Conservation (phyloP, 2,113 vertebrate genomes). For the Raja brachyura region DNA sequence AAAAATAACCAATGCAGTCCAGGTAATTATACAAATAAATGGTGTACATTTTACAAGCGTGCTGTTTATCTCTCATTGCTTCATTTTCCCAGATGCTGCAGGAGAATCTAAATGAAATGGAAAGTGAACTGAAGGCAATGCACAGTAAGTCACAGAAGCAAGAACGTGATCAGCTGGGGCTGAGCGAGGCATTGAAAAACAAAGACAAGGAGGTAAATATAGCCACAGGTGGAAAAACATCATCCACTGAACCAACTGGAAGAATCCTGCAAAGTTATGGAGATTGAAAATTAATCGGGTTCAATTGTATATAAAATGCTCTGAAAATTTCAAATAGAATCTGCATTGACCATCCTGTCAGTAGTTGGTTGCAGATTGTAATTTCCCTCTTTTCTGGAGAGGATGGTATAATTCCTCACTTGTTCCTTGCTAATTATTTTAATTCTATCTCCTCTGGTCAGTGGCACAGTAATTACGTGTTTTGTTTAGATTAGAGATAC, state of each 20-base stretch:
- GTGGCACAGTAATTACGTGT: too few species aligned
- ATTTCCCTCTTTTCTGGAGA: not conserved
- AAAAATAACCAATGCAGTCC: not conserved
- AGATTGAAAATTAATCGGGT: not conserved
- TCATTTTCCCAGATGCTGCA: conserved; percentile 70
- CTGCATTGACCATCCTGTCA: not conserved
- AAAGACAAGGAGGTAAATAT: conserved; percentile 75
- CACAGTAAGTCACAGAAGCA: conserved; percentile 67
- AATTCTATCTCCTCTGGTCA: not conserved
- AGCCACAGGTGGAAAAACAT: not conserved
- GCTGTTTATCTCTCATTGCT: not conserved
- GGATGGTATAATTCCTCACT: not conserved
- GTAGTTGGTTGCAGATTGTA: not conserved
- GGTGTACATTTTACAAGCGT: not conserved
- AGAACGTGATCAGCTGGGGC: conserved; percentile 66
- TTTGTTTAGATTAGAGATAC: too few species aligned
- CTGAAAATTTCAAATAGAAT: not conserved
- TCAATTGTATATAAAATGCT: not conserved
- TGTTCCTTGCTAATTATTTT: not conserved
- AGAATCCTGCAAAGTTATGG: not conserved
- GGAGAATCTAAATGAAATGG: conserved; percentile 69
- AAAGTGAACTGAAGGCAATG: conserved; percentile 61
- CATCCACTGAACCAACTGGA: not conserved
- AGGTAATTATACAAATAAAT: not conserved
- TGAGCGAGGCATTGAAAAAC: conserved; percentile 64